Evolutionary conservation across 2,113 vertebrate species (phyloP), one percentile per base, ranked within the genome.

Genomic region (Heterochromis multidens): DNA sequence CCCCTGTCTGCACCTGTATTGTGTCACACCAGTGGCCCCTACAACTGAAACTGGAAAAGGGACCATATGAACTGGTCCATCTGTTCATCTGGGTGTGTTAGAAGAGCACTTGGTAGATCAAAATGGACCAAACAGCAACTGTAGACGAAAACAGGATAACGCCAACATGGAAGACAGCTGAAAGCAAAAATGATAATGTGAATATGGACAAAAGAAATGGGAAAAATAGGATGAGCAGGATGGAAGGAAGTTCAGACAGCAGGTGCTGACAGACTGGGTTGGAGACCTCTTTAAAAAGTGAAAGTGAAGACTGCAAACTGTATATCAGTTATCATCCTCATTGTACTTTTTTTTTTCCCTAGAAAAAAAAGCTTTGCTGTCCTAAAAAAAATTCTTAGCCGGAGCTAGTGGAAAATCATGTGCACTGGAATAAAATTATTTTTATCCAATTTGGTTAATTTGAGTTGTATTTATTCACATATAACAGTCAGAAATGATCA

Each of bases 1-100:
- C 19, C 81, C 67, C 56, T 82, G 81, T 58, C 79, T 49, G 63
- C 79, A 84, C 65, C 74, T 84, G 10, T 78, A 82, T 56, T 74
- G 77, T 49, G 82, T 82, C 37, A 87, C 77, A 81, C 52, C 61
- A 70, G 21, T 33, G 62, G 37, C 23, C 70, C 5, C 33, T 57
- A 21, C 43, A 19, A 70, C 2, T 58, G 80, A 82, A 85, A 74
- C 2, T 61, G 21, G 58, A 27, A 62, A 82, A 77, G 33, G 6
- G 11, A 74, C 27, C 56, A 3, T 77, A 63, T 65, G 23, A 33
- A 54, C 19, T 77, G 76, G 62, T 79, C 74, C 35, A 77, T 56
- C 19, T 37, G 81, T 60, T 57, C 56, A 58, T 72, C 59, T 80
- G 54, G 67, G 40, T 74, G 70, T 54, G 70, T 21, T 54, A 29